Evolutionary conservation across 2,797 vertebrate genomes (phyloP).

Genomic region (Psittacula echo): DNA sequence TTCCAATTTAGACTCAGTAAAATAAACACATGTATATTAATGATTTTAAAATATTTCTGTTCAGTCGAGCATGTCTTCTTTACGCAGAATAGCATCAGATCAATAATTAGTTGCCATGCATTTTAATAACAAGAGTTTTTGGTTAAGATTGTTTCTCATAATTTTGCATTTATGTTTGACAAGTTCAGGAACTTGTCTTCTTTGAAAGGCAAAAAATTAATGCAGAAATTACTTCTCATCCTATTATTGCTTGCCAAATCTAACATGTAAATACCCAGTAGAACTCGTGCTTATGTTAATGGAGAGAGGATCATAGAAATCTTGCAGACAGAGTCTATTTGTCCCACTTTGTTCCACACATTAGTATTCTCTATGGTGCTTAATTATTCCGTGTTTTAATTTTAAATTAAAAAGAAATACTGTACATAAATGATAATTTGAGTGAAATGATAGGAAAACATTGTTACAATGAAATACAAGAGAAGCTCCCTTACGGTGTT

Average conservation of each 20-base stretch:
- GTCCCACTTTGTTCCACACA: conserved; percentile 70
- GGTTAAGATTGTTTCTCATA: conserved; percentile 74
- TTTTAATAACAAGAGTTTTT: conserved; percentile 78
- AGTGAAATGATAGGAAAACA: conserved; percentile 61
- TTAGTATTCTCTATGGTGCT: conserved; percentile 72
- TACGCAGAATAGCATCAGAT: conserved; percentile 78
- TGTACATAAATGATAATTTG: conserved; percentile 65
- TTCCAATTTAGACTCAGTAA: conserved; percentile 76
- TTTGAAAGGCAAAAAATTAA: conserved; percentile 72
- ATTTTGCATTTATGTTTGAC: conserved; percentile 79
- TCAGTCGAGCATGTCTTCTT: conserved; percentile 75
- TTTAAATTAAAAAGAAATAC: conserved; percentile 76
- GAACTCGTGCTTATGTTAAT: conserved; percentile 67
- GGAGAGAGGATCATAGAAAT: conserved; percentile 66
- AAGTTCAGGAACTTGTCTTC: conserved; percentile 74
- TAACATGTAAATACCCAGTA: conserved; percentile 71
- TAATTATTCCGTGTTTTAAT: conserved; percentile 73
- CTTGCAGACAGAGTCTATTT: conserved; percentile 71
- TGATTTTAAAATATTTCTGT: conserved; percentile 79
- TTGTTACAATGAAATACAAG: conserved; percentile 15
- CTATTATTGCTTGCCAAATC: conserved; percentile 68
- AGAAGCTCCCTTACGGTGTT: not conserved
- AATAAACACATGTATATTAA: conserved; percentile 83
- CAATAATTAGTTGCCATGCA: conserved; percentile 81
- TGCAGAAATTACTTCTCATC: conserved; percentile 63